Evolutionary conservation across 2,797 vertebrate species (phyloP), one percentile per base, ranked within the genome.

Genomic region (Takifugu ocellatus): DNA sequence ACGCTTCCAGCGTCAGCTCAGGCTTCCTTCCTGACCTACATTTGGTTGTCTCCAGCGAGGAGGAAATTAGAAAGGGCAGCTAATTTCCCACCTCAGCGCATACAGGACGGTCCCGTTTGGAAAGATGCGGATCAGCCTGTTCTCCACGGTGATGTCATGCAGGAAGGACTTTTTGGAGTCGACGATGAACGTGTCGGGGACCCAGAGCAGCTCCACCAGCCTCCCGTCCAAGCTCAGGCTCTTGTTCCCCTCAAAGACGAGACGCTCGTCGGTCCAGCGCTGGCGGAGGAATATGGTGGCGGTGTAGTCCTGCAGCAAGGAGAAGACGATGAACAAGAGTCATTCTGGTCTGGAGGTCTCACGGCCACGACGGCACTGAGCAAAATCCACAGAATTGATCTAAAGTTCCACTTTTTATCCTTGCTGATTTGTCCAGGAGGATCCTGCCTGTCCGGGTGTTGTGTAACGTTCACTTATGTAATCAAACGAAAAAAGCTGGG

Each of bases 121-220:
- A 56, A 96, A 96, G 88, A 96, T 96, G 78, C 94, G 91, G 82
- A 96, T 95, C 5, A 96, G 92, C 67, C 93, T 89, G 87, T 96
- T 96, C 78, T 96, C 94, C 72, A 96, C 94, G 4, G 95, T 95
- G 82, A 95, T 93, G 84, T 96, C 94, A 61, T 95, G 94, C 74
- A 96, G 93, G 79, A 96, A 96, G 65, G 94, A 96, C 79, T 90
- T 96, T 80, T 96, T 96, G 59, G 95, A 96, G 83, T 96, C 94
- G 15, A 95, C 95, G 57, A 96, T 96, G 57, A 96, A 96, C 1
- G 94, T 96, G 63, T 96, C 94, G 0, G 94, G 94, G 5, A 96
- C 94, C 94, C 94, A 96, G 54, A 96, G 93, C 75, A 96, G 92
- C 87, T 96, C 94, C 65, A 95, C 94, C 0, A 96, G 91, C 2